phyloP scores from a whole-genome alignment of 2,797 vertebrate species.

The Pangasius mekongensis region DNA sequence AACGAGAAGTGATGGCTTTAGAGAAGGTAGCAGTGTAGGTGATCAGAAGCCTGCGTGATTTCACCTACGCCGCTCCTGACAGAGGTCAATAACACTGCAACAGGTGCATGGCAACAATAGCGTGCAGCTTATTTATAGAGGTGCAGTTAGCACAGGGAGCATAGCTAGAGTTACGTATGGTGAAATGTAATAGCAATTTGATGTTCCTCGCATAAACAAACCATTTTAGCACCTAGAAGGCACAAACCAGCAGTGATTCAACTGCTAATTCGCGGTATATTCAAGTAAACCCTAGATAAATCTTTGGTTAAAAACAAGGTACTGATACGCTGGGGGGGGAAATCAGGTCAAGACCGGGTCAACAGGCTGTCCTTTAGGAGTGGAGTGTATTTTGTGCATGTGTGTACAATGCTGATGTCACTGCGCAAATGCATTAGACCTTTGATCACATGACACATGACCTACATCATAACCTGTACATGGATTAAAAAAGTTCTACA shows the following conservation, averaged over 20 bases:
- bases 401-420: not conserved
- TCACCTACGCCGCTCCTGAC: slow-evolving; percentile 1
- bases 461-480: not conserved
- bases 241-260: not conserved
- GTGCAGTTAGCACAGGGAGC: slow-evolving; percentile 3
- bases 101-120: slow-evolving; percentile 53
- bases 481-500: not conserved
- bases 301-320: not conserved
- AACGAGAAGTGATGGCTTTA: slow-evolving; percentile 15
- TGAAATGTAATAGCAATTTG: slow-evolving; percentile 21
- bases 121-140: slow-evolving; percentile 47
- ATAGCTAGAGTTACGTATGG: not conserved
- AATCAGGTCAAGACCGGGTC: not conserved
- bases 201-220: slow-evolving; percentile 8
- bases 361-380: slow-evolving; percentile 2
- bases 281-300: not conserved
- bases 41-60: slow-evolving; percentile 16
- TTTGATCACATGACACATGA: not conserved
- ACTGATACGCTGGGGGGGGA: not conserved
- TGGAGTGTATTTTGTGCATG: not conserved
- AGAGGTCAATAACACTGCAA: slow-evolving; percentile 27
- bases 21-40: not conserved
- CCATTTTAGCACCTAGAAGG: not conserved
- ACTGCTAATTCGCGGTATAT: not conserved
- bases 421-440: not conserved